Conservation (phyloP, 2,113 vertebrate genomes). For the Uria lomvia region DNA sequence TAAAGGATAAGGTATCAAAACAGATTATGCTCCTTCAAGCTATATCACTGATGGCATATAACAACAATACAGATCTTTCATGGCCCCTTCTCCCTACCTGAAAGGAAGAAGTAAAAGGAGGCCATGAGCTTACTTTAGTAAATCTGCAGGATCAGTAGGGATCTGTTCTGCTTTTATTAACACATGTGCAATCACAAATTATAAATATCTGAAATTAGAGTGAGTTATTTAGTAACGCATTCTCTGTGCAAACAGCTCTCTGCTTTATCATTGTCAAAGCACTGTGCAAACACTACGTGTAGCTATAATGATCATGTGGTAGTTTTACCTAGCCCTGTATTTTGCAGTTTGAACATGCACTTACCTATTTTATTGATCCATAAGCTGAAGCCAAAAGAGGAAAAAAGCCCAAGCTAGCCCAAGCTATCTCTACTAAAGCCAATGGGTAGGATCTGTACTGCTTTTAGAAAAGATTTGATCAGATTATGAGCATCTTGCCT, state of each 20-base stretch:
- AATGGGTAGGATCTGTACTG: background rate
- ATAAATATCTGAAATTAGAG: background rate
- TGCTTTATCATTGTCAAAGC: background rate
- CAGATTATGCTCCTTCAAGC: background rate
- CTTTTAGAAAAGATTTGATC: background rate
- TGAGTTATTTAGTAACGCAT: background rate
- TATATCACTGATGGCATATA: background rate
- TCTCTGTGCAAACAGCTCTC: background rate
- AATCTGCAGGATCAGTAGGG: background rate
- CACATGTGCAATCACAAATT: background rate
- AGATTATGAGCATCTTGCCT: background rate
- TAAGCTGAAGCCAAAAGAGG: background rate
- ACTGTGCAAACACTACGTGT: background rate
- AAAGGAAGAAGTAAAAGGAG: background rate
- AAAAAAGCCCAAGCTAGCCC: background rate
- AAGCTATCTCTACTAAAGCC: background rate
- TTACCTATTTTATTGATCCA: background rate
- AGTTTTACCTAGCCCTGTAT: background rate
- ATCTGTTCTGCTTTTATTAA: background rate
- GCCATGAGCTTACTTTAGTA: background rate
- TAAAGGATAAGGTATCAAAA: background rate
- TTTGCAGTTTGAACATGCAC: background rate
- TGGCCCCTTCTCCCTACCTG: background rate
- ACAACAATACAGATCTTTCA: background rate
- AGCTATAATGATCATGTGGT: background rate